Percentiles rank a stretch among this genome's conserved stretches.
Conservation (phyloP, 2,888 invertebrate genomes). For the Eupithecia exiguata region DNA sequence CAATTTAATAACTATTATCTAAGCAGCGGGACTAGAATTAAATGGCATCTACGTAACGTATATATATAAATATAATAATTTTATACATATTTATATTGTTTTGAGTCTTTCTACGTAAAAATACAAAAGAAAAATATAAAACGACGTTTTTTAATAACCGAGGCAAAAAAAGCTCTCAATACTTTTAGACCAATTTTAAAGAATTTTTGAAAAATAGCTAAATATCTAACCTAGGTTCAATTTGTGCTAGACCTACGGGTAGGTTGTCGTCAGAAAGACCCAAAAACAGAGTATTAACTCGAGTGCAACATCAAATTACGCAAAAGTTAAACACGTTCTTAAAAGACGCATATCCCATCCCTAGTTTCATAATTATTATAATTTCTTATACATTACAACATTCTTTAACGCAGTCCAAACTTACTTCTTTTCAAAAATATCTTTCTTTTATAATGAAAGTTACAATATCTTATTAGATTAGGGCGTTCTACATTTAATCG, state of each 20-base stretch:
- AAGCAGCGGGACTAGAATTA: slow-evolving; percentile 79
- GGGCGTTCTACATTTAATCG: slow-evolving; percentile 15
- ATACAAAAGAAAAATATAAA: slow-evolving; percentile 8
- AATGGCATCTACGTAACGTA: slow-evolving; percentile 74
- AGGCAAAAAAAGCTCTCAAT: neutral
- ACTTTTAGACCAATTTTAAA: neutral
- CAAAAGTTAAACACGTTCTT: slow-evolving; percentile 35
- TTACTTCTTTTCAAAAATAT: slow-evolving; percentile 33
- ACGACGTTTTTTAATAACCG: neutral
- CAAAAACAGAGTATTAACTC: slow-evolving; percentile 32
- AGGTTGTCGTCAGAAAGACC: slow-evolving; percentile 38
- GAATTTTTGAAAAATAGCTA: slow-evolving; percentile 19
- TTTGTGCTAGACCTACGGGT: slow-evolving; percentile 23
- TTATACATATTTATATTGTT: slow-evolving; percentile 43
- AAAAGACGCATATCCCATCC: slow-evolving; percentile 20
- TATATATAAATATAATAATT: slow-evolving; percentile 54
- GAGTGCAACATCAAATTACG: slow-evolving; percentile 43
- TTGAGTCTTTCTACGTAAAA: slow-evolving; percentile 37
- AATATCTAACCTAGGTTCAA: slow-evolving; percentile 20
- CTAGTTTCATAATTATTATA: slow-evolving; percentile 35
- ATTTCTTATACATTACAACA: slow-evolving; percentile 34
- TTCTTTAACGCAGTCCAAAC: slow-evolving; percentile 28
- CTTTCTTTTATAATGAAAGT: slow-evolving; percentile 29
- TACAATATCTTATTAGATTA: slow-evolving; percentile 17
- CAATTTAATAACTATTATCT: slow-evolving; percentile 58